Conservation (phyloP, 2,888 invertebrate species). For the Chromoteleia sp. region DNA sequence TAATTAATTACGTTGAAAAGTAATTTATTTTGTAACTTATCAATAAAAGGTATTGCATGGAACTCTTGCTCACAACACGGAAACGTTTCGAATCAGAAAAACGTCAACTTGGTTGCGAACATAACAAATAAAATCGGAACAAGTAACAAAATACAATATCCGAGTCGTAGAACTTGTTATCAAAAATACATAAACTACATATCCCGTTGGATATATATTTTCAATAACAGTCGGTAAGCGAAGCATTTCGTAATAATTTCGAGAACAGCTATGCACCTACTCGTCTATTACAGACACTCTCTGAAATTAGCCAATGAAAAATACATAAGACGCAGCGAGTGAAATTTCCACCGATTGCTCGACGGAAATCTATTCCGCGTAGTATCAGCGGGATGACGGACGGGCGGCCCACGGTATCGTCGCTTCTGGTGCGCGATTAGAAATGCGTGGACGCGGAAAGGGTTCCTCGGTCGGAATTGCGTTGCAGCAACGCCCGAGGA, state of each 20-base stretch:
- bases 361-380: conserved; percentile 34
- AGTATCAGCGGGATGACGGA: conserved; percentile 40
- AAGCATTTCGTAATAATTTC: conserved; percentile 45
- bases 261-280: conserved; percentile 23
- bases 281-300: conserved; percentile 58
- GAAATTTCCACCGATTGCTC: conserved; percentile 26
- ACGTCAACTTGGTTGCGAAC: conserved; percentile 10
- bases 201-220: conserved; percentile 37
- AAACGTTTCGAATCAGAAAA: conserved; percentile 14
- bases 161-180: conserved; percentile 7
- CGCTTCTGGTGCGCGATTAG: not conserved
- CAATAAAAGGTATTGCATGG: not conserved
- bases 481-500: conserved; percentile 28
- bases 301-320: conserved; percentile 61
- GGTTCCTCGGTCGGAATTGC: conserved; percentile 11
- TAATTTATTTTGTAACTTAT: not conserved
- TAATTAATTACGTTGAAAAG: not conserved
- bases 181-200: conserved; percentile 35
- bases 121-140: conserved; percentile 27
- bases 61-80: not conserved
- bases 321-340: conserved; percentile 50
- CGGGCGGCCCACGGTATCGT: conserved; percentile 14
- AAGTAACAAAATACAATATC: conserved; percentile 35
- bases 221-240: conserved; percentile 33
- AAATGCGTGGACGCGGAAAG: conserved; percentile 2